Evolutionary conservation across 2,888 invertebrate species (phyloP).

Genomic region (Leucophenga maculata): DNA sequence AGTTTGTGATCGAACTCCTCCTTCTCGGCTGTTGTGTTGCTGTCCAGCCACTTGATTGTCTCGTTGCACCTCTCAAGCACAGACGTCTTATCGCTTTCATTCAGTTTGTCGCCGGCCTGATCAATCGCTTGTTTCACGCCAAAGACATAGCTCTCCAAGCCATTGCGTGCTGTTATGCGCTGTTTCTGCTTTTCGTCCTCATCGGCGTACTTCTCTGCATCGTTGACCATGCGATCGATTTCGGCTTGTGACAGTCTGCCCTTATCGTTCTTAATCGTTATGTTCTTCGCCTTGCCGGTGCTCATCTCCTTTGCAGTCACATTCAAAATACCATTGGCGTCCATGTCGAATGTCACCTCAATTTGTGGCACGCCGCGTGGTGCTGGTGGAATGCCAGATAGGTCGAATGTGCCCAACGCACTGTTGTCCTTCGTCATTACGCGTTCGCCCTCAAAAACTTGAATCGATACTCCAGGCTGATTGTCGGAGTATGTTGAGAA

Average conservation of each 20-base stretch:
- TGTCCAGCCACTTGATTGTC: slow-evolving; percentile 82
- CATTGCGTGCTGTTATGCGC: slow-evolving; percentile 80
- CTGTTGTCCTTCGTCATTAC: slow-evolving; percentile 96
- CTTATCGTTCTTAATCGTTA: slow-evolving; percentile 88
- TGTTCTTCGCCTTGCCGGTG: slow-evolving; percentile 81
- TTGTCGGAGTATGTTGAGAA: slow-evolving; percentile 89
- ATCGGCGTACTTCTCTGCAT: slow-evolving; percentile 82
- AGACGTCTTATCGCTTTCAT: slow-evolving; percentile 80
- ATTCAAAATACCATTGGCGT: slow-evolving; percentile 96
- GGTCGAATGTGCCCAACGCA: slow-evolving; percentile 93
- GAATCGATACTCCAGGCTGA: slow-evolving; percentile 82
- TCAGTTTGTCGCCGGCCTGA: slow-evolving; percentile 77
- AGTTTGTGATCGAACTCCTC: slow-evolving; percentile 79
- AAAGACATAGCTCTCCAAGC: slow-evolving; percentile 80
- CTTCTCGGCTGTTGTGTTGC: slow-evolving; percentile 82
- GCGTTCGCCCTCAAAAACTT: slow-evolving; percentile 84
- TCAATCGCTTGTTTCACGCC: slow-evolving; percentile 80
- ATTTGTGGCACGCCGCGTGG: slow-evolving; percentile 90
- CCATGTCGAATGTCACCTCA: slow-evolving; percentile 86
- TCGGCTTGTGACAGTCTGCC: slow-evolving; percentile 86
- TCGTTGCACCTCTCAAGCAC: slow-evolving; percentile 77
- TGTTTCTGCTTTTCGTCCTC: slow-evolving; percentile 82
- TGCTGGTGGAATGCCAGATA: slow-evolving; percentile 96
- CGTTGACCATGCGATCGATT: slow-evolving; percentile 84
- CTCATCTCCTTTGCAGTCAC: slow-evolving; percentile 84